Base-by-base conservation (phyloP, 2,797 vertebrate species). In the Aphelocoma californica region DNA sequence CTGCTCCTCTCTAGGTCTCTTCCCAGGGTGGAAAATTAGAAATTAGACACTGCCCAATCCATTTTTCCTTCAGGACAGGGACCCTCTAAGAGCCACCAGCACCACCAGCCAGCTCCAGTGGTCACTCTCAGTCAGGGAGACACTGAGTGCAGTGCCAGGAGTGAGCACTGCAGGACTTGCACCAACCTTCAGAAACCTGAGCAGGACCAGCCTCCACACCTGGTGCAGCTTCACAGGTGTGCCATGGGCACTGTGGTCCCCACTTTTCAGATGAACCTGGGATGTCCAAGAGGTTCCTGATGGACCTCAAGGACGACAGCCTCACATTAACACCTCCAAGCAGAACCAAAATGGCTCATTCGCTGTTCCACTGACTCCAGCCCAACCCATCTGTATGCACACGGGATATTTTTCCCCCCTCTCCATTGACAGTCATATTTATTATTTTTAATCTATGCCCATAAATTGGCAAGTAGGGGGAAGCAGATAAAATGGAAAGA, bases 401-500 rank as follows among this genome's bases (percentile, higher is more conserved):
- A 10, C 25, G 24, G 79, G 66, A 50, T 38, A 14, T 48, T 26
- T 48, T 3, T 34, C 18, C 32, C 32, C 34, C 31, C 9, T 15
- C 8, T 6, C 34, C 12, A 4, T 5, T 81, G 83, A 70, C 66
- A 62, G 40, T 26, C 19, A 5, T 79, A 70, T 86, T 90, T 90
- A 78, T 65, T 80, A 54, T 90, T 92, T 95, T 90, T 86, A 73
- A 84, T 87, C 77, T 56, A 12, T 61, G 60, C 47, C 57, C 28
- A 54, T 80, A 45, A 95, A 95, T 42, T 90, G 90, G 84, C 70
- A 78, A 83, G 77, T 9, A 56, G 64, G 77, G 86, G 50, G 69
- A 88, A 58, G 69, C 29, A 45, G 84, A 87, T 61, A 50, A 80
- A 92, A 81, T 29, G 70, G 86, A 2, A 48, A 77, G 38, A 65